Evolutionary conservation across 2,113 vertebrate species (phyloP), one percentile per base, ranked within the genome.

Genomic region (Oenanthe melanoleuca): DNA sequence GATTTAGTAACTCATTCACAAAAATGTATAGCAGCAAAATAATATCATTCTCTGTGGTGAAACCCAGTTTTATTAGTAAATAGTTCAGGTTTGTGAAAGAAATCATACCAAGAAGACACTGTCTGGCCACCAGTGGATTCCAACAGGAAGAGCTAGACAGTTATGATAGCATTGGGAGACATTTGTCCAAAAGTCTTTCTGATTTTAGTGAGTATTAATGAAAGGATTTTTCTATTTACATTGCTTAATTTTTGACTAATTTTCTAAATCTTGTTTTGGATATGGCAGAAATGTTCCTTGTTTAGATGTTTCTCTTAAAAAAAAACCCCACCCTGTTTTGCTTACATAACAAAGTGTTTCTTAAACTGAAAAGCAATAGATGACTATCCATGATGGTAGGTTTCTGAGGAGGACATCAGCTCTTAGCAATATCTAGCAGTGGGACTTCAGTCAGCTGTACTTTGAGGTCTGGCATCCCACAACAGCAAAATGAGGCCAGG

Each of bases 401-500:
- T 74, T 75, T 88, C 64, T 50, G 67, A 73, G 42, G 42, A 57
- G 47, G 44, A 40, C 38, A 25, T 64, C 72, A 80, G 31, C 24
- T 84, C 16, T 63, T 5, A 66, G 60, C 33, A 84, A 28, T 59
- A 78, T 78, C 86, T 88, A 83, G n/a, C 37, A 60, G 50, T 26
- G 40, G 61, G 23, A 70, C 22, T 72, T 49, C 40, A 55, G 26
- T 44, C 56, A 84, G 42, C 44, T 78, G 22, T 56, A 28, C 33
- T 44, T 19, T 4, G 13, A 65, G 44, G n/a, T 60, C 65, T 85
- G 44, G 21, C 29, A 74, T 52, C 24, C 29, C 37, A 1, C 0
- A 53, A 31, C 0, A 7, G 14, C 7, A 15, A 11, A 2, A n/a
- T 56, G 47, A 89, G 77, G 21, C 14, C 0, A 1, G 29, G 7